Percentiles rank a stretch among this genome's conserved stretches.
These are phyloP conservation scores for Drosophila anomelani DNA, from an alignment of 2,888 invertebrate genomes.

Conservation along the genomic window DNA sequence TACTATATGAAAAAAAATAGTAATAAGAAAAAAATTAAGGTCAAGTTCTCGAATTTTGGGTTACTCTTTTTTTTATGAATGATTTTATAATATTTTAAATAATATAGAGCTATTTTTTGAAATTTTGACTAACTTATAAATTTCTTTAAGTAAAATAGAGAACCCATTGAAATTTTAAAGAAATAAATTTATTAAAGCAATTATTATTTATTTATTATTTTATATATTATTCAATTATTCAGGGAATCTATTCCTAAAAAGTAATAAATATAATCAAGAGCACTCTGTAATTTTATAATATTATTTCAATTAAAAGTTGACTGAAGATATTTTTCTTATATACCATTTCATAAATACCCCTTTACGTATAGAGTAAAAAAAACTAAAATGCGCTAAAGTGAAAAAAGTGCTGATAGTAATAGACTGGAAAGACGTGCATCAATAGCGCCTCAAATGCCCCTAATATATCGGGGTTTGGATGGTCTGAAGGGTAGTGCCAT, in stretches of 20 bases:
- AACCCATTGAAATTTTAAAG: neutral
- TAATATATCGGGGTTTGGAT: conserved; percentile 40
- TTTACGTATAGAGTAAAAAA: neutral
- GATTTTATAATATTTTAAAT: neutral
- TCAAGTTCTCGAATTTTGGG: conserved; percentile 8
- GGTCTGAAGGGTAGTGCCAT: conserved; percentile 6
- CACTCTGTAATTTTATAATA: neutral
- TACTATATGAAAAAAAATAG: conserved; percentile 5
- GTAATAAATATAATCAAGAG: too few species aligned
- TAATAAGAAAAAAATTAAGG: conserved; percentile 8
- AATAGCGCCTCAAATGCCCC: conserved; percentile 51
- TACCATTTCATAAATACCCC: neutral
- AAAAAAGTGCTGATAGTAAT: conserved; percentile 76
- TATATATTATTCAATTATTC: neutral
- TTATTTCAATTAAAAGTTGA: neutral
- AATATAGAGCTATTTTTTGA: neutral
- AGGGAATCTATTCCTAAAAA: neutral
- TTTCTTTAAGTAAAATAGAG: neutral
- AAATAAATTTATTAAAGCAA: neutral
- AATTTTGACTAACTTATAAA: neutral
- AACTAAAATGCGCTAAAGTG: conserved; percentile 61
- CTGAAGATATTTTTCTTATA: too few species aligned
- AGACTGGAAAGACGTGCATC: conserved; percentile 75
- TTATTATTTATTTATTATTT: neutral
- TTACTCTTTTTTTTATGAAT: neutral